Evolutionary conservation across 2,888 invertebrate species (phyloP).

Genomic region (Rhogogaster chlorosoma): DNA sequence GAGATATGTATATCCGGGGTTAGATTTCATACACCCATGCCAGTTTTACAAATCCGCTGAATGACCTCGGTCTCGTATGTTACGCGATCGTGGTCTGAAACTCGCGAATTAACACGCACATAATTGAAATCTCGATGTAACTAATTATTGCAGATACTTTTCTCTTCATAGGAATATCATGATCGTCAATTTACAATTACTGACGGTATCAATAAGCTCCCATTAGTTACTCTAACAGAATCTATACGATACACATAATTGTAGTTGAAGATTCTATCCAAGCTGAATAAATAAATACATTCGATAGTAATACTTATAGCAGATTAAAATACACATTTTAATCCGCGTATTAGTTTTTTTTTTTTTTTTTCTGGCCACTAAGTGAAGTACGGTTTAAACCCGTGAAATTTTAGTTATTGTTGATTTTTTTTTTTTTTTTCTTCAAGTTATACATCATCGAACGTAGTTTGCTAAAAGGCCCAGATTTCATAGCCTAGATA

Average conservation of each 20-base stretch:
- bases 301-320: not conserved
- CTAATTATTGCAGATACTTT: not conserved
- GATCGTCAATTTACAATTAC: not conserved
- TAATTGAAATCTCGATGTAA: conserved; percentile 5
- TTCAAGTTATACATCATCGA: not conserved
- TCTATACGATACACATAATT: not conserved
- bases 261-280: not conserved
- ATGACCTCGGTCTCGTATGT: not conserved
- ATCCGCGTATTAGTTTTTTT: not conserved
- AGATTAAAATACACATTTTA: not conserved
- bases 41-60: not conserved
- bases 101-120: not conserved
- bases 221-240: not conserved
- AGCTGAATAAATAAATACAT: conserved; percentile 33
- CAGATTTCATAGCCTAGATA: conserved; percentile 4
- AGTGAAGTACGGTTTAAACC: not conserved
- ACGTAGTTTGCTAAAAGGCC: conserved; percentile 9
- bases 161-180: conserved; percentile 1
- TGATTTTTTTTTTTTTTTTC: not conserved
- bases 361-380: not conserved
- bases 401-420: not conserved
- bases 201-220: not conserved
- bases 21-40: not conserved
- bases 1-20: conserved; percentile 20
- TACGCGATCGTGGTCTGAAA: conserved; percentile 14